These are phyloP conservation scores for Micrastur ruficollis DNA, from an alignment of 2,797 vertebrate species.

Conservation along the genomic window DNA sequence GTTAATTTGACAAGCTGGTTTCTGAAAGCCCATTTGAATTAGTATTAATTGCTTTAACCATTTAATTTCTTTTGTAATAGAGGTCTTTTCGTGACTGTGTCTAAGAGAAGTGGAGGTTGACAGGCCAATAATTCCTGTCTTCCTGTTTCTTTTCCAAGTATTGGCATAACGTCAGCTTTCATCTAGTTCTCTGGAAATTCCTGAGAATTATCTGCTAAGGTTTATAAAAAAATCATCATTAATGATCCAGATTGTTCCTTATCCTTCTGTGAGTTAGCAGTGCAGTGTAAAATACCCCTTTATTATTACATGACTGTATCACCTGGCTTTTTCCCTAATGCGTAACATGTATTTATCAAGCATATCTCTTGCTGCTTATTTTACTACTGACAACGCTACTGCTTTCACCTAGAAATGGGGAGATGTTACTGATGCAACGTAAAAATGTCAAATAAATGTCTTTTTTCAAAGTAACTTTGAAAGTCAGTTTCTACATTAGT, in stretches of 20 bases:
- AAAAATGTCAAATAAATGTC: background rate
- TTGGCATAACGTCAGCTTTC: background rate
- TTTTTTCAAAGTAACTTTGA: background rate
- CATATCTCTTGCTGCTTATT: background rate
- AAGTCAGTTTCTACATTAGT: background rate
- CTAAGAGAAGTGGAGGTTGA: background rate
- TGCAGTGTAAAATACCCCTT: background rate
- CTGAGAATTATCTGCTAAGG: background rate
- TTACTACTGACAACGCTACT: background rate
- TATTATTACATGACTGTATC: background rate
- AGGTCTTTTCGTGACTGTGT: background rate
- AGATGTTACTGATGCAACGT: background rate
- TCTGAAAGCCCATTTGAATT: background rate
- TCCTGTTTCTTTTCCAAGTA: background rate
- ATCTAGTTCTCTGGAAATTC: background rate
- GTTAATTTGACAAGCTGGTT: background rate
- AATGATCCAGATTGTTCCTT: background rate
- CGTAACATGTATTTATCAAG: background rate
- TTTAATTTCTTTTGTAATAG: background rate
- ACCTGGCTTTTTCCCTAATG: background rate
- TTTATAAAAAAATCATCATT: background rate
- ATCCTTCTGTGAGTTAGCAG: background rate
- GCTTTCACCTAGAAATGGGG: background rate
- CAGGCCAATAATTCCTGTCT: background rate
- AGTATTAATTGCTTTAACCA: background rate